phyloP scores from a whole-genome alignment of 2,797 vertebrate genomes.

The Pristis pectinata region DNA sequence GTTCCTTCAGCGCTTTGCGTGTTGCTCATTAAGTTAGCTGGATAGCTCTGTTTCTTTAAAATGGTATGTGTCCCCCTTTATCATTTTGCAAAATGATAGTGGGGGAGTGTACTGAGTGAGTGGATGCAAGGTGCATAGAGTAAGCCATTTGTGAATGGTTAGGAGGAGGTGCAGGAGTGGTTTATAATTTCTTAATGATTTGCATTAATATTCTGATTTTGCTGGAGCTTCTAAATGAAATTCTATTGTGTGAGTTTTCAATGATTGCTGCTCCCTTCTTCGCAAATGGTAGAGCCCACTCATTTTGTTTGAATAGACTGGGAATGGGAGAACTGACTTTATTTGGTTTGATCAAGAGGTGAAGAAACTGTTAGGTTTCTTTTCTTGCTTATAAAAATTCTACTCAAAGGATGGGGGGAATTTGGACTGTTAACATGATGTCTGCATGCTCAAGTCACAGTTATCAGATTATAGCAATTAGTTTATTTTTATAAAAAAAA shows the following conservation, averaged over 20 bases:
- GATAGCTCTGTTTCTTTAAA: no score
- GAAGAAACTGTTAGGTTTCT: slow-evolving; percentile 4
- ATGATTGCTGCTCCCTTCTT: neutral
- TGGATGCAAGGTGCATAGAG: no score
- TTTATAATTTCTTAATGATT: neutral
- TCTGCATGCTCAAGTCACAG: neutral
- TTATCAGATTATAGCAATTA: neutral
- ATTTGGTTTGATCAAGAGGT: neutral
- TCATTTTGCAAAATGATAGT: no score
- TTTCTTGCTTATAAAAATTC: neutral
- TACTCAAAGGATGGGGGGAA: neutral
- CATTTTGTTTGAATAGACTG: neutral
- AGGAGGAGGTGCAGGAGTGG: neutral
- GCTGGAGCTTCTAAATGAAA: neutral
- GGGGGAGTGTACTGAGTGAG: neutral
- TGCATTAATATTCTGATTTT: neutral
- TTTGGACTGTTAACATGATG: neutral
- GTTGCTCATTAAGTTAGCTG: no score
- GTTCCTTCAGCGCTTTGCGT: no score
- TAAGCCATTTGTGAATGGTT: neutral
- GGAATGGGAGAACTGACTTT: neutral
- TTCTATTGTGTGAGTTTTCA: neutral
- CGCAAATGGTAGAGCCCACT: neutral
- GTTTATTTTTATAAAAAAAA: neutral
- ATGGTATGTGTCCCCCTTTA: no score